Base-by-base conservation (phyloP, 2,113 vertebrate genomes). In the Phaetusa simplex region DNA sequence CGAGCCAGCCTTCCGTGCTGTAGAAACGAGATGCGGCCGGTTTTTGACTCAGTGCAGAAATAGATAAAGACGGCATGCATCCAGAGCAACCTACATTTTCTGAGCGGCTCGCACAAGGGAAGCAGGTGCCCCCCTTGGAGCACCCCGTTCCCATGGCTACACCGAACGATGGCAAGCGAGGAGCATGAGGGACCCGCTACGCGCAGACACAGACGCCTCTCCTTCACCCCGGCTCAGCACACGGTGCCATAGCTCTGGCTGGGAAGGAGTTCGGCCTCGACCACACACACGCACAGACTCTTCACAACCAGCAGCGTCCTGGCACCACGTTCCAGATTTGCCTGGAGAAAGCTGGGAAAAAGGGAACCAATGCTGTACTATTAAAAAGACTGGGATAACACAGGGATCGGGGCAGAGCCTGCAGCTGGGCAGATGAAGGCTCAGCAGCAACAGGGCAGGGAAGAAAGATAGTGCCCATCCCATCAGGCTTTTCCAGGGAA, bases 71-170 rank as follows among this genome's bases (percentile, higher is more conserved):
- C 61, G 43, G 79, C 55, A 50, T 12, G 10, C 1, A 3, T n/a
- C 47, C 65, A 19, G 45, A 45, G 53, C 0, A n/a, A 87, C 92
- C 85, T 81, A 70, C 79, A 38, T 82, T 85, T 66, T 19, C 27
- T 0, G 1, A 50, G 42, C 0, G 0, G 55, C 59, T 45, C 0
- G 0, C 49, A 34, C 23, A 18, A 73, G 61, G 59, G 36, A 86
- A 50, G 73, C 78, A 76, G 85, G 52, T 47, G 58, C 27, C 20
- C 20, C 64, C 7, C 3, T 2, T 9, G n/a, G 38, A n/a, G 82
- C 56, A 15, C 9, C 58, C 34, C 0, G 15, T 80, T 86, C 76
- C 90, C 93, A 73, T 43, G 86, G 79, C 56, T 58, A 79, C 78
- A 0, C n/a, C 2, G 29, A 82, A 26, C 2, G 3, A 42, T 1